A percentile compares a stretch with the other conserved stretches of the same genome.
phyloP scores from a whole-genome alignment of 2,888 invertebrate species.

The Acrobeloides nanus region DNA sequence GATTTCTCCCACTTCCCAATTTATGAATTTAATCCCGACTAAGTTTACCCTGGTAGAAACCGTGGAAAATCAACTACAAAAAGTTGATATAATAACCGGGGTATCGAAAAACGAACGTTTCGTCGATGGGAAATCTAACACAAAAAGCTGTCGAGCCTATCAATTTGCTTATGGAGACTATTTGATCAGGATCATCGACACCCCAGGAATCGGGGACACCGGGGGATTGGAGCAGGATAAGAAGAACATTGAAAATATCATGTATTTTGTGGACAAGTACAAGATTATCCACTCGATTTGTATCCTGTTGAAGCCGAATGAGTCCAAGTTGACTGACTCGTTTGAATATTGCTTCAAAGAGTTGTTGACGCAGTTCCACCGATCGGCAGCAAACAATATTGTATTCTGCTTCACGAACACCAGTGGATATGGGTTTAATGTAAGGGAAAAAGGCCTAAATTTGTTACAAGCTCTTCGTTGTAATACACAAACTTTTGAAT shows the following conservation, averaged over 20 bases:
- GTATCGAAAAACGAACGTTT: slow-evolving; percentile 1
- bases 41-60: no score
- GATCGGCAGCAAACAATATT: slow-evolving; percentile 30
- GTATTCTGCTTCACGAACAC: slow-evolving; percentile 39
- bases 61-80: no score
- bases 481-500: no score
- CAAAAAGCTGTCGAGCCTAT: no score
- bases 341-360: slow-evolving; percentile 37
- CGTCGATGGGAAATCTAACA: slow-evolving; percentile 10
- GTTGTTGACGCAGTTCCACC: slow-evolving; percentile 30
- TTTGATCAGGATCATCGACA: no score
- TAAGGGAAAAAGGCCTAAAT: no score
- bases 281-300: slow-evolving; percentile 25
- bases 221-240: slow-evolving; percentile 30
- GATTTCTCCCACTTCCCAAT: no score
- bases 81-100: no score
- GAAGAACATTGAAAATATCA: slow-evolving; percentile 23
- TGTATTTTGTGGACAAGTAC: slow-evolving; percentile 11
- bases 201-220: slow-evolving; percentile 38
- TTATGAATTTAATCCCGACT: neutral
- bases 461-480: no score
- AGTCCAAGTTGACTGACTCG: slow-evolving; percentile 15
- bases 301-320: slow-evolving; percentile 31
- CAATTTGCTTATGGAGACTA: no score
- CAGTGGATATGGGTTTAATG: no score